Evolutionary conservation across 2,113 vertebrate species (phyloP), one percentile per base, ranked within the genome.

Genomic region (Buteo buteo): DNA sequence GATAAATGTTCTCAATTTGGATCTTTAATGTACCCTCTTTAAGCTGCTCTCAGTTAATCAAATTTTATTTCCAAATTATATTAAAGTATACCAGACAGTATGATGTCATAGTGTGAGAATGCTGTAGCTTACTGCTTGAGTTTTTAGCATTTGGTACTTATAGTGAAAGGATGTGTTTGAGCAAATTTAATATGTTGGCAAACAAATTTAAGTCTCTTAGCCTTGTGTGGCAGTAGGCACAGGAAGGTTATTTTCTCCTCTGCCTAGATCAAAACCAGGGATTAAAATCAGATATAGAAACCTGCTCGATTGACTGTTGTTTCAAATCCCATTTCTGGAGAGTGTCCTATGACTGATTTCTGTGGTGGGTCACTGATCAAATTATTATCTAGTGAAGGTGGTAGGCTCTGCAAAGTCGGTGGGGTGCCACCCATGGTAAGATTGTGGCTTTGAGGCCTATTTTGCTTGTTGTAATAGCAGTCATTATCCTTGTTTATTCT

Each of bases 51-150:
- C 95, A 96, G 57, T 96, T 97, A 97, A 97, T 97, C 88, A 95
- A 87, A 96, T 98, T 98, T 96, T 95, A 92, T 96, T 96, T 97
- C 42, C 57, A 96, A 95, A 98, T 97, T 94, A 36, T 94, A 95
- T 97, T 98, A 97, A 98, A 97, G 94, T 96, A 67, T 96, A 96
- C 86, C 96, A 98, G 97, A 97, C 96, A 88, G 78, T 78, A 61
- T 98, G 98, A 98, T 98, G 95, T 98, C 97, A 98, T 97, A 85
- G 65, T 96, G 71, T 97, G 90, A 97, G 95, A 97, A 96, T 94
- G 95, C 92, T 96, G 69, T 72, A 95, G 93, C 96, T 97, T 97
- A 87, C 86, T 96, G 80, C 88, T 97, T 88, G 79, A 96, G 87
- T 88, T 98, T 94, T 87, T 95, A 95, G 80, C 36, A 47, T 96